Base-by-base conservation (phyloP, 1,140 invertebrate genomes). In the Adoxophyes honmai region DNA sequence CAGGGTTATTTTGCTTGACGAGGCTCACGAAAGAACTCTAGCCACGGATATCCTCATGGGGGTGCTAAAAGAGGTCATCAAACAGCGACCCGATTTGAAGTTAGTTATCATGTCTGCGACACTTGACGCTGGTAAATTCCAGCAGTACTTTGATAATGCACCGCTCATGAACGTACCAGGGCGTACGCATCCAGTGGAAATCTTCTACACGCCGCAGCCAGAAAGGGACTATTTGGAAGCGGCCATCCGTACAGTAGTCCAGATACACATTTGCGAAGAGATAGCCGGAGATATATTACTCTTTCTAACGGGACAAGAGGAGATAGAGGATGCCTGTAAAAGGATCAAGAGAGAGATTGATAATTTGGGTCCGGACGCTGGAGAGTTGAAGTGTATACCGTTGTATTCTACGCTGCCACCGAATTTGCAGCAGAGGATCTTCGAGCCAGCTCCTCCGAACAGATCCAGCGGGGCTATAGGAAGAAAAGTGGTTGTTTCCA, bases 311-410 rank as follows among this genome's bases (percentile, higher is more conserved):
- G 94, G 94, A 8, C 94, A 95, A 64, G 97, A 95, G 59, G 99
- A 99, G 92, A 99, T 99, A 58, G 99, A 99, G 90, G 98, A 99
- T 86, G 98, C 99, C 0, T 99, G 99, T 81, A 99, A 99, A 86
- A 90, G 98, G 69, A 98, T 99, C 53, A 98, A 99, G 87, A 89
- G 97, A 34, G 98, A 99, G 91, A 95, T 99, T 61, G 97, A 99
- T 75, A 99, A 98, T 89, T 88, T 99, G 7, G 98, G 98, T 0
- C 95, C 97, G 0, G 98, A 99, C 78, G 96, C 98, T 38, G 98
- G 98, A 0, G 98, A 99, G 83, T 86, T 99, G 15, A 99, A 98
- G 83, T 99, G 98, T 89, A 99, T 99, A 87, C 99, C 99, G 0
- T 83, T 99, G 3, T 99, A 99, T 89, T 99, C 98, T 0, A 99